Evolutionary conservation across 2,888 invertebrate species (phyloP).

Genomic region (Corbicula japonica): DNA sequence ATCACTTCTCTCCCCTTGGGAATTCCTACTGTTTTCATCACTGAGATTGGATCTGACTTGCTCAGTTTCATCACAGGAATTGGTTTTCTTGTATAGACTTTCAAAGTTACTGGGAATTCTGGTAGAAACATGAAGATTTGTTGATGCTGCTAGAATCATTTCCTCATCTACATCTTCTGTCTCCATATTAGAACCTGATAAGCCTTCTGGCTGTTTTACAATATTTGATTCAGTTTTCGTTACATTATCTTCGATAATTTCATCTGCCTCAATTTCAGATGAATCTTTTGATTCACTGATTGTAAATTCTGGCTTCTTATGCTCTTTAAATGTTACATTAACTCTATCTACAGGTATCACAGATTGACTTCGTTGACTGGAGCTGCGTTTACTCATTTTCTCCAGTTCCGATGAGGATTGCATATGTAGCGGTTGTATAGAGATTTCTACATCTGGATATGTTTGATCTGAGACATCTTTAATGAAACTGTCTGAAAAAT

Average conservation of each 20-base stretch:
- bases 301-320: not conserved
- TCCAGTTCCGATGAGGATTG: no score
- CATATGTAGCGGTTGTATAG: not conserved
- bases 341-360: no score
- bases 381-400: no score
- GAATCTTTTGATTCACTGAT: no score
- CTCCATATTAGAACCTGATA: not conserved
- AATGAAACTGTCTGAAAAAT: constrained; percentile 33
- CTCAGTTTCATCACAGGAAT: constrained; percentile 26
- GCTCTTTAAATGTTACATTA: not conserved
- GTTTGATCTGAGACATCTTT: not conserved
- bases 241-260: no score
- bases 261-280: no score
- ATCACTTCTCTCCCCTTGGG: not conserved
- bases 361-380: no score
- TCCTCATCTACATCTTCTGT: not conserved
- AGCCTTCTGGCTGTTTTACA: not conserved
- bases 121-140: constrained; percentile 20
- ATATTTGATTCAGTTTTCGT: not conserved
- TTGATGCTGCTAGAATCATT: constrained; percentile 32
- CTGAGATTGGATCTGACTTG: constrained; percentile 4
- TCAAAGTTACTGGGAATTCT: constrained; percentile 52
- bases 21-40: constrained; percentile 6
- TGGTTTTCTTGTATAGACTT: constrained; percentile 51
- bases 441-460: constrained; percentile 30